Evolutionary conservation across 2,113 vertebrate genomes (phyloP).

Genomic region (Nibea coibor): DNA sequence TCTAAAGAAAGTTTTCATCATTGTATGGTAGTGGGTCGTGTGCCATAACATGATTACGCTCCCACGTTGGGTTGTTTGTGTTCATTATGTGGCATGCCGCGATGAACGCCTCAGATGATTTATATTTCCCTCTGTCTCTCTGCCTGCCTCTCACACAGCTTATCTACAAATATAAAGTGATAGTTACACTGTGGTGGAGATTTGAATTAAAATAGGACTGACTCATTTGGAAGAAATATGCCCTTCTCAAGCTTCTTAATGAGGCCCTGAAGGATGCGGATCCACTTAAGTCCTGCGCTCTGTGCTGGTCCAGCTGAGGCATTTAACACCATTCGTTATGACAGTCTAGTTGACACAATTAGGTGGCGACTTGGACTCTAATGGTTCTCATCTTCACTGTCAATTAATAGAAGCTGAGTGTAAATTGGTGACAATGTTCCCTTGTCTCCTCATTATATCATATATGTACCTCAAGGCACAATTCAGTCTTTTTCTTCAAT

Average conservation of each 20-base stretch:
- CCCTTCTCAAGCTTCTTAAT: constrained; percentile 47
- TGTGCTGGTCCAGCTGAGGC: constrained; percentile 1
- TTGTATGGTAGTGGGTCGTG: constrained; percentile 8
- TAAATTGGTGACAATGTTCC: neutral
- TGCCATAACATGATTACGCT: constrained; percentile 48
- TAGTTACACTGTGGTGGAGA: constrained; percentile 21
- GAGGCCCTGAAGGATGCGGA: constrained; percentile 40
- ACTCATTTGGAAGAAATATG: constrained; percentile 36
- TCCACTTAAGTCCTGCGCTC: constrained; percentile 13
- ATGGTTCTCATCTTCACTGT: constrained; percentile 24
- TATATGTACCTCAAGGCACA: neutral
- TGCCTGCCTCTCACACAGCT: constrained; percentile 13
- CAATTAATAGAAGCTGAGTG: constrained; percentile 27
- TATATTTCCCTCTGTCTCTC: constrained; percentile 35
- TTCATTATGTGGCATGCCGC: constrained; percentile 47
- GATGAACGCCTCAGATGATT: constrained; percentile 45
- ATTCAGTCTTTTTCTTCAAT: neutral
- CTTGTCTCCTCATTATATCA: constrained; percentile 23
- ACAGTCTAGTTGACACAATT: constrained; percentile 19
- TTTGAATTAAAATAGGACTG: constrained; percentile 47
- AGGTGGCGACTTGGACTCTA: constrained; percentile 8
- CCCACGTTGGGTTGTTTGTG: constrained; percentile 47
- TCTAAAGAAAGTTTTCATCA: constrained; percentile 67
- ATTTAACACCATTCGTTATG: constrained; percentile 34
- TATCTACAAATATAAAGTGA: constrained; percentile 44